Conservation (phyloP, 2,797 vertebrate species). For the Enteromius fasciolatus region DNA sequence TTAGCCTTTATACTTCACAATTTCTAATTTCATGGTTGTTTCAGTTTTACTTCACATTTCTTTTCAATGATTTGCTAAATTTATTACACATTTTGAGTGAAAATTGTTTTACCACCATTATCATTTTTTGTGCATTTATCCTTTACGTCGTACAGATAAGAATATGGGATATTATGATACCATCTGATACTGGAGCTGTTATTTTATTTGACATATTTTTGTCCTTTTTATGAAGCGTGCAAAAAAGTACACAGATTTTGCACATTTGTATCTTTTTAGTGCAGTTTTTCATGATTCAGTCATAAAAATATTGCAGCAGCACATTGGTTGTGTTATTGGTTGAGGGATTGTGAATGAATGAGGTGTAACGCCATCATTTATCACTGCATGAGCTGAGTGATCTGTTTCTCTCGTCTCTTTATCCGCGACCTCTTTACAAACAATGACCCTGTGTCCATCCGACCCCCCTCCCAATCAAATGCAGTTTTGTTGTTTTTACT, state of each 20-base stretch:
- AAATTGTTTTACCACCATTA: too few relatives aligned
- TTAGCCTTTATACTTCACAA: background rate
- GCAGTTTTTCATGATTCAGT: background rate
- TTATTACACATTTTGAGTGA: background rate
- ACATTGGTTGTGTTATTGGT: background rate
- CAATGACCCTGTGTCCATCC: constrained; percentile 79
- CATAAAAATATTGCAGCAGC: background rate
- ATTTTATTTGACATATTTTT: background rate
- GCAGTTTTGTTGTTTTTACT: constrained; percentile 83
- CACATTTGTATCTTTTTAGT: background rate
- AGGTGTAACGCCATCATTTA: constrained; percentile 66
- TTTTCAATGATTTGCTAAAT: background rate
- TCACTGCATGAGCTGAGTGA: constrained; percentile 71
- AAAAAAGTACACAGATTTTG: background rate
- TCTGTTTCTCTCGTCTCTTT: constrained; percentile 79
- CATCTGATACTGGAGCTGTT: background rate
- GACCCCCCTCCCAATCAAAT: constrained; percentile 76
- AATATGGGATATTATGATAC: background rate
- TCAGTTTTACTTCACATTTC: background rate
- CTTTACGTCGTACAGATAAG: background rate
- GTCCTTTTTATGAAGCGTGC: background rate
- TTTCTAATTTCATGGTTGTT: background rate
- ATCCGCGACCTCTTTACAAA: constrained; percentile 74
- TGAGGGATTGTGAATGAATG: constrained; percentile 64
- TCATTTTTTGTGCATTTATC: background rate